Conservation (phyloP, 64 coral and sea anemone species). For the Montipora foliosa region DNA sequence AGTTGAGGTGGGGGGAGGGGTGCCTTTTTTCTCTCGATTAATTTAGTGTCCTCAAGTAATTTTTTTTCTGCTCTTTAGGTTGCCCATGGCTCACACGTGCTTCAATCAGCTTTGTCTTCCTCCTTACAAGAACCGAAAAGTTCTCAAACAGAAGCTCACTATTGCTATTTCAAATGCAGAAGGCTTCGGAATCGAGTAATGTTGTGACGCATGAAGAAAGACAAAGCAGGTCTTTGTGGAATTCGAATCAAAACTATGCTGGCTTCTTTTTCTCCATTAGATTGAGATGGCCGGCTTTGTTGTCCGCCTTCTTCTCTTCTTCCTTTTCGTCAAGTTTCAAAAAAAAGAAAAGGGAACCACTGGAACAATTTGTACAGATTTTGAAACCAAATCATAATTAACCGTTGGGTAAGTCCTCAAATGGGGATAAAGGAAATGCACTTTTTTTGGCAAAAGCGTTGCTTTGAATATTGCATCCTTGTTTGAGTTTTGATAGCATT, state of each 20-base stretch:
- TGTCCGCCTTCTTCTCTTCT: too few relatives aligned
- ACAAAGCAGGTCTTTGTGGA: conserved; percentile 10
- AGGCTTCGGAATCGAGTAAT: conserved; percentile 97
- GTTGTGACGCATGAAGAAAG: background rate
- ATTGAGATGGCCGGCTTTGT: too few relatives aligned
- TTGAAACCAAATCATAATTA: too few relatives aligned
- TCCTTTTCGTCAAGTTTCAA: too few relatives aligned
- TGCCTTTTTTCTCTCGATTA: background rate
- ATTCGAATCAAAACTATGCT: background rate
- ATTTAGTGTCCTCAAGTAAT: background rate
- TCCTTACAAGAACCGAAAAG: conserved; percentile 90
- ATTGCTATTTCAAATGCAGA: conserved; percentile 99
- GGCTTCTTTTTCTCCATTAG: background rate
- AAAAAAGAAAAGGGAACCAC: too few relatives aligned
- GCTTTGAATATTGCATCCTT: too few relatives aligned
- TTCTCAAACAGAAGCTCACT: conserved; percentile 89
- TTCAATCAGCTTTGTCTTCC: conserved; percentile 97
- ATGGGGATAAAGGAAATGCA: too few relatives aligned
- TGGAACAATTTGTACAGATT: too few relatives aligned
- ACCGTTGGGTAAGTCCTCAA: too few relatives aligned
- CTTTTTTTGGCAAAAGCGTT: too few relatives aligned
- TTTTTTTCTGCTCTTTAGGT: conserved; percentile 55
- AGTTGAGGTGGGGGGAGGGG: too few relatives aligned
- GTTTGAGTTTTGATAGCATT: too few relatives aligned
- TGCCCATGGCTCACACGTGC: conserved; percentile 98